These are phyloP conservation scores for Sebastes hopkinsi DNA, from an alignment of 2,797 vertebrate genomes.

Conservation along the genomic window DNA sequence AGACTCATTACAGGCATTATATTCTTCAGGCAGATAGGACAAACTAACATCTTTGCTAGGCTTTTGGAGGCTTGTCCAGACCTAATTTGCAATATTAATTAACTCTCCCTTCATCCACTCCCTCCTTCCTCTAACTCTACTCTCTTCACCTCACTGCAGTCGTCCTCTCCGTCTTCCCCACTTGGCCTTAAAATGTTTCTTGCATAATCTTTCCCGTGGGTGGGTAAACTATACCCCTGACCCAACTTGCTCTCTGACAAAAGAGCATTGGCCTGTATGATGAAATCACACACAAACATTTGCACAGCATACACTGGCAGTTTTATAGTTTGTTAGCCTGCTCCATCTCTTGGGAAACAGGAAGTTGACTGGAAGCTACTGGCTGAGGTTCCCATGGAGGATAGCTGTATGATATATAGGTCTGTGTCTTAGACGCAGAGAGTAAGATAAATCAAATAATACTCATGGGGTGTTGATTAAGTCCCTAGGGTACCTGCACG, in stretches of 20 bases:
- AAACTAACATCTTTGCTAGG: background rate
- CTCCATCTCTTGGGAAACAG: slow-evolving; percentile 39
- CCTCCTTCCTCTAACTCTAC: background rate
- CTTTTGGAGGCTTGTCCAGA: background rate
- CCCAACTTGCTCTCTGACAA: background rate
- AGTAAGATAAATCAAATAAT: background rate
- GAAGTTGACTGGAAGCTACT: slow-evolving; percentile 15
- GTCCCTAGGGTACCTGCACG: background rate
- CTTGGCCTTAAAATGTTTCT: slow-evolving; percentile 3
- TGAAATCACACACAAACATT: background rate
- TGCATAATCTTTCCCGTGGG: slow-evolving; percentile 3
- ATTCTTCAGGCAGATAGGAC: background rate
- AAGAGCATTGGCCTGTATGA: background rate
- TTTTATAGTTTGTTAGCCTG: slow-evolving; percentile 4
- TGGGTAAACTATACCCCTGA: background rate
- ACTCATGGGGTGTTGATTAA: background rate
- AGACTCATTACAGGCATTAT: background rate
- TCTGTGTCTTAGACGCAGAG: background rate
- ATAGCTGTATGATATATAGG: background rate
- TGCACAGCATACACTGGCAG: background rate
- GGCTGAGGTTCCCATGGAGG: slow-evolving; percentile 9
- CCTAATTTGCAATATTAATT: slow-evolving; percentile 10
- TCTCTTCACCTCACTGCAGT: background rate
- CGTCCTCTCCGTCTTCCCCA: background rate
- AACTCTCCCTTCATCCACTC: background rate